Evolutionary conservation across 2,113 vertebrate species (phyloP).

Genomic region (Chauna torquata): DNA sequence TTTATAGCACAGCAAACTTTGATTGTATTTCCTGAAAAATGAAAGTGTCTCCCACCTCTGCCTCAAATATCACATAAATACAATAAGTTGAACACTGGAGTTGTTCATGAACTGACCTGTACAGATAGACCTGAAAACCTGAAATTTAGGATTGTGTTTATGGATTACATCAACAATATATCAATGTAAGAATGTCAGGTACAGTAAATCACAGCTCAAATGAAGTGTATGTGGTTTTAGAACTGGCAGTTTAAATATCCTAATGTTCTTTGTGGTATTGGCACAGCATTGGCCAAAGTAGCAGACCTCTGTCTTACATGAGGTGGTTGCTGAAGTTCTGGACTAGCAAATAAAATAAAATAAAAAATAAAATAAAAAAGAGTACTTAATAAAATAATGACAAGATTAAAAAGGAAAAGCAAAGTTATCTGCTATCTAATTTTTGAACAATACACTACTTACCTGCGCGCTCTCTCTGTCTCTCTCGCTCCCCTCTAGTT

Average conservation of each 20-base stretch:
- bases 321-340: neutral
- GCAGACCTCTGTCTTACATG: neutral
- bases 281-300: neutral
- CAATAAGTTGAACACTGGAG: constrained; percentile 8
- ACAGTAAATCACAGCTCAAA: neutral
- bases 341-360: neutral
- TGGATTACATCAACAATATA: constrained; percentile 8
- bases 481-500: rapidly evolving
- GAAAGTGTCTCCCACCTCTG: neutral
- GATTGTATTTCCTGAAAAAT: constrained; percentile 50
- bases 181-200: constrained; percentile 34
- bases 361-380: no score
- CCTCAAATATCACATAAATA: constrained; percentile 44
- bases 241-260: constrained; percentile 4
- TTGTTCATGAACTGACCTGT: constrained; percentile 10
- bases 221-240: constrained; percentile 7
- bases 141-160: constrained; percentile 56
- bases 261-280: neutral
- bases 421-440: neutral
- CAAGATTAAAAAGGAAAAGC: neutral
- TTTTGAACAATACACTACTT: neutral
- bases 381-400: no score
- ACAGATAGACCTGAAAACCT: constrained; percentile 13
- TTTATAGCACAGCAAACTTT: constrained; percentile 35
- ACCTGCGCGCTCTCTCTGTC: neutral